Evolutionary conservation across 2,888 invertebrate genomes (phyloP).

Genomic region (Andricus quercusramuli): DNA sequence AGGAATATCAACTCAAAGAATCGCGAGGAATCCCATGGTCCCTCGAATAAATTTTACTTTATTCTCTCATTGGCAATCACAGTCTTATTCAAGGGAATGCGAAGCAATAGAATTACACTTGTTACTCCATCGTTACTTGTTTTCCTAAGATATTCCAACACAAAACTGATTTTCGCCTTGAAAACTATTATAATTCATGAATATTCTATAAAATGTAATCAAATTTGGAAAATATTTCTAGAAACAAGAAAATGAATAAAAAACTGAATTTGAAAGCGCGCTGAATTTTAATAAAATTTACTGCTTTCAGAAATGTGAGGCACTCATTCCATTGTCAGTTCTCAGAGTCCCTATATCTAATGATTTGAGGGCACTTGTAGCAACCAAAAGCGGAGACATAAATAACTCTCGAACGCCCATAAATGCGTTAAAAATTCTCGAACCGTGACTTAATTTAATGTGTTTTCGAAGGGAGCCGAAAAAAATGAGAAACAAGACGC

Average conservation of each 20-base stretch:
- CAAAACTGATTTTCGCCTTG: conserved; percentile 27
- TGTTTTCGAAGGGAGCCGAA: conserved; percentile 64
- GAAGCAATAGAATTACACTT: conserved; percentile 53
- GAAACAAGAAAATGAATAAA: neutral
- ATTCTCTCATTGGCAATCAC: conserved; percentile 74
- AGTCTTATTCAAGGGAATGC: conserved; percentile 69
- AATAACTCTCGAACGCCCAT: conserved; percentile 73
- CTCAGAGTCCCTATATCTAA: conserved; percentile 1
- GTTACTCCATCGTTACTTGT: conserved; percentile 48
- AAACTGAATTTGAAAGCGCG: neutral
- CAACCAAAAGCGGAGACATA: conserved; percentile 62
- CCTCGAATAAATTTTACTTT: conserved; percentile 73
- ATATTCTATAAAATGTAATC: neutral
- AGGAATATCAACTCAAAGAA: conserved; percentile 59
- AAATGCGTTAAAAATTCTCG: conserved; percentile 74
- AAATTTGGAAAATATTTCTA: neutral
- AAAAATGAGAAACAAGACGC: conserved; percentile 64
- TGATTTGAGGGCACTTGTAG: conserved; percentile 22
- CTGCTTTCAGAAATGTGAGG: neutral
- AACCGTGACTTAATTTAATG: conserved; percentile 72
- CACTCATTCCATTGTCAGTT: neutral
- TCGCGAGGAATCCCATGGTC: conserved; percentile 53
- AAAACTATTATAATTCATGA: neutral
- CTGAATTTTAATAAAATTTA: conserved; percentile 8
- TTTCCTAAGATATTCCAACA: conserved; percentile 45